These are phyloP conservation scores for Holothuria leucospilota DNA, from an alignment of 53 echinoderm and acorn worm species.

Conservation along the genomic window DNA sequence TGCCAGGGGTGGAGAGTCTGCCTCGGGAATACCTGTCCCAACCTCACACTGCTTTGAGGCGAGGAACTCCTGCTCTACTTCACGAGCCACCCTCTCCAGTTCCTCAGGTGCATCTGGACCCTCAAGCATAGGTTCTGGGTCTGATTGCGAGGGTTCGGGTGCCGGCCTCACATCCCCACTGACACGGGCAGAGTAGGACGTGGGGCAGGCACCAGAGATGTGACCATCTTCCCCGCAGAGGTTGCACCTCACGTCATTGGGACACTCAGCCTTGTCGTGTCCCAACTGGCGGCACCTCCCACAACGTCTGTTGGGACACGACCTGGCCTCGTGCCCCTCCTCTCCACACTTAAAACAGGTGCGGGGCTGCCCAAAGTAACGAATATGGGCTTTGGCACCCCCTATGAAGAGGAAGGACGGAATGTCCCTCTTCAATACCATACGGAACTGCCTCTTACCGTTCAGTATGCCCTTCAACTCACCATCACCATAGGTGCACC, in stretches of 20 bases:
- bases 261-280: neutral
- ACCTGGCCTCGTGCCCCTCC: neutral
- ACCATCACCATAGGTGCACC: no score
- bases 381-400: neutral
- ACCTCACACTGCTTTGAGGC: no score
- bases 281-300: neutral
- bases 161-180: no score
- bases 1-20: no score
- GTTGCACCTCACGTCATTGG: neutral
- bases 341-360: neutral
- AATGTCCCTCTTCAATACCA: neutral
- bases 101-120: no score
- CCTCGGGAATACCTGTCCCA: no score
- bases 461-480: neutral
- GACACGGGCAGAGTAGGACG: neutral
- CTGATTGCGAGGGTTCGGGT: no score
- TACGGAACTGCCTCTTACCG: neutral
- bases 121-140: no score
- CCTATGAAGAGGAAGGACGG: neutral
- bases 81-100: no score
- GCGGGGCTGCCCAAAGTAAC: neutral
- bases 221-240: neutral
- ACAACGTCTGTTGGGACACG: neutral
- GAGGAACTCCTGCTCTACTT: no score
- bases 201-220: neutral